Conservation (phyloP, 2,797 vertebrate species). For the Psittacula derbiana region DNA sequence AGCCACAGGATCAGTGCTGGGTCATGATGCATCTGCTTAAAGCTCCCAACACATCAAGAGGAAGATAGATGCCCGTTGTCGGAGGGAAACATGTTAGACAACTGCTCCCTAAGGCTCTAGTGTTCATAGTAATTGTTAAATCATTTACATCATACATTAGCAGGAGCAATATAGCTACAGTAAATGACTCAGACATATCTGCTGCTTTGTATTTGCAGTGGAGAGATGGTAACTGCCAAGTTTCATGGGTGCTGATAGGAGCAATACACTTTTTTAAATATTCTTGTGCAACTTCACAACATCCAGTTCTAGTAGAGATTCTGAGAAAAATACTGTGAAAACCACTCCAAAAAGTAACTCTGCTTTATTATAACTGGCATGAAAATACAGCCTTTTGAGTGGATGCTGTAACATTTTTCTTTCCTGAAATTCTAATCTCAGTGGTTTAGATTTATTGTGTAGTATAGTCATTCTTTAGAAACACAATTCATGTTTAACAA, state of each 20-base stretch:
- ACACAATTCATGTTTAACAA: not conserved
- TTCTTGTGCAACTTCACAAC: not conserved
- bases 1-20: slow-evolving; percentile 23
- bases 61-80: slow-evolving; percentile 1
- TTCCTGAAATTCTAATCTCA: not conserved
- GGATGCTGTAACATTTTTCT: not conserved
- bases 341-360: not conserved
- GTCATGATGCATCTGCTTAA: not conserved
- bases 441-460: not conserved
- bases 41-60: slow-evolving; percentile 26
- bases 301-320: not conserved
- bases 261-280: not conserved
- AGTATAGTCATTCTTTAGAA: not conserved
- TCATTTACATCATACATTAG: slow-evolving; percentile 51
- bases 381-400: not conserved
- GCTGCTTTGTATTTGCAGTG: not conserved
- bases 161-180: not conserved
- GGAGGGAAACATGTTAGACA: slow-evolving; percentile 33
- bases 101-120: slow-evolving; percentile 26
- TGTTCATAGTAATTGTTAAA: slow-evolving; percentile 48
- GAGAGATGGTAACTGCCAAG: not conserved
- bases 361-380: not conserved
- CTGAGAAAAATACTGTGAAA: not conserved
- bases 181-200: not conserved
- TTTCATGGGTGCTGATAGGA: not conserved